Evolutionary conservation across 2,888 invertebrate species (phyloP), one percentile per base, ranked within the genome.

Genomic region (Andrena chrysosceles): DNA sequence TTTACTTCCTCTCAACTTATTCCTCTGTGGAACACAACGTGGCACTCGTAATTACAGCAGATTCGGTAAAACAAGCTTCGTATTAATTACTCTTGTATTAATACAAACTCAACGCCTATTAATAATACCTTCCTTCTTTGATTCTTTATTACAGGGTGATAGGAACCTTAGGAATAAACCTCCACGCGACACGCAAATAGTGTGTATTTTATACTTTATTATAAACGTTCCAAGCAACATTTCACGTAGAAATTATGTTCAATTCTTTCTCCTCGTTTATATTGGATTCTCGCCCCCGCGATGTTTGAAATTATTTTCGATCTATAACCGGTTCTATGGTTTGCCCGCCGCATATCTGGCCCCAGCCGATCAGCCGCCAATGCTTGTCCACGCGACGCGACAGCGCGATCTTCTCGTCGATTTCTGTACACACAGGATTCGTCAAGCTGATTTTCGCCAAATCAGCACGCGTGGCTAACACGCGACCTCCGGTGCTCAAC

Each of bases 341-440:
- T 93, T 98, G 97, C 89, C 99, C 99, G 93, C 99, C 98, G 94
- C 98, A 97, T 94, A 99, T 99, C 94, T 99, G 98, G 90, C 99
- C 99, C 99, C 99, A 99, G 90, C 99, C 99, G 94, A 99, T 99
- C 93, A 99, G 96, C 94, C 99, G 97, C 99, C 99, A 99, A 95
- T 99, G 99, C 94, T 99, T 99, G 92, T 99, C 99, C 59, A 99
- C 99, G 95, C 99, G 96, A 93, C 99, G 96, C 94, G 99, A 99
- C 64, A 99, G 96, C n/a, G 99, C 99, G 91, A 99, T 99, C 94
- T 99, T 99, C 94, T 99, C 99, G 71, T 99, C 99, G 81, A 98
- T 97, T 95, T 99, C 99, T 10, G 99, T 99, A 94, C 99, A 99
- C 6, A 99, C 99, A 1, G 99, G 99, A 94, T 98, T 99, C 31